phyloP scores from a whole-genome alignment of 2,113 vertebrate genomes.

The Neotragus moschatus region DNA sequence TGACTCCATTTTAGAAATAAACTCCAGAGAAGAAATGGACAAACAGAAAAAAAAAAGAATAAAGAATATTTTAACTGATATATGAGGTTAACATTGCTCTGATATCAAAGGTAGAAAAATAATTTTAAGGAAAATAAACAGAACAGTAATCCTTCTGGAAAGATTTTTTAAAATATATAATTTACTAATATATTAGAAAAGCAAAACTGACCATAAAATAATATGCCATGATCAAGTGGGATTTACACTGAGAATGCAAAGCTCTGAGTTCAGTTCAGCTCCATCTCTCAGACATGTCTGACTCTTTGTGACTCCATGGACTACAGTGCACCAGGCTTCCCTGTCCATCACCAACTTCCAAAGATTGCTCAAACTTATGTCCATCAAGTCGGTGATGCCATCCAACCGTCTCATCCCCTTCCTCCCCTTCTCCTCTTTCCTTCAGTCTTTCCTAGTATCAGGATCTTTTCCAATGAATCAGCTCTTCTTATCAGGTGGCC shows the following conservation, averaged over 20 bases:
- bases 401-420: not conserved
- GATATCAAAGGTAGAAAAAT: not conserved
- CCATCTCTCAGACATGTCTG: not conserved
- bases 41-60: not conserved
- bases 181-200: not conserved
- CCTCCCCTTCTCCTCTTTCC: not conserved
- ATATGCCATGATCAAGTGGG: not conserved
- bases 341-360: not conserved
- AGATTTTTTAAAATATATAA: not conserved
- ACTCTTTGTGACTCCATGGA: not conserved
- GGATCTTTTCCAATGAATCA: not conserved
- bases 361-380: not conserved
- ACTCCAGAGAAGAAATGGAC: not conserved
- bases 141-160: not conserved
- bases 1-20: no score
- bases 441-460: not conserved
- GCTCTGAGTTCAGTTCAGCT: not conserved
- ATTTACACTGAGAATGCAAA: not conserved
- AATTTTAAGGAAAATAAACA: not conserved
- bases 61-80: not conserved
- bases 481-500: not conserved
- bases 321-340: accelerated
- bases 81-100: not conserved
- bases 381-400: not conserved
- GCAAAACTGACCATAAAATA: not conserved